phyloP scores from a whole-genome alignment of 2,888 invertebrate species.

The Gisinianus flammeolus region DNA sequence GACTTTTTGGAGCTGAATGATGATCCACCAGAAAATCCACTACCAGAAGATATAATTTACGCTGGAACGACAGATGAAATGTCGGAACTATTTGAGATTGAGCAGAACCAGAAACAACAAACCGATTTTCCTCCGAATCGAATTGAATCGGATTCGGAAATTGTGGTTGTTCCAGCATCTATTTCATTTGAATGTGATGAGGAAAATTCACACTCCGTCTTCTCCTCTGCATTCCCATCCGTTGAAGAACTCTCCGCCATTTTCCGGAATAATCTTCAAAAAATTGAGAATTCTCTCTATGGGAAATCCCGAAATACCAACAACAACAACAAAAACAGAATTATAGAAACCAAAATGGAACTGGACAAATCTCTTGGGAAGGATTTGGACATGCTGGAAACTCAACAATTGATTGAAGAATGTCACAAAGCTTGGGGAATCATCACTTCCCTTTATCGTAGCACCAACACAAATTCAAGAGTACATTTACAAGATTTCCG shows the following conservation, averaged over 20 bases:
- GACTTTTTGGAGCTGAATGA: no score
- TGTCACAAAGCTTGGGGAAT: constrained; percentile 9
- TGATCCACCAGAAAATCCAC: no score
- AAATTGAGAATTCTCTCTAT: neutral
- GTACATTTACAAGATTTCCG: neutral
- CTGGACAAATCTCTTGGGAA: neutral
- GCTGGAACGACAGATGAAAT: no score
- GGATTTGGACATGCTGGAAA: neutral
- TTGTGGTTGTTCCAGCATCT: no score
- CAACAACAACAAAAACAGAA: neutral
- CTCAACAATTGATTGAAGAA: neutral
- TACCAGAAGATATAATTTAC: no score
- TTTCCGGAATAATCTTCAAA: neutral
- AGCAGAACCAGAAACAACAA: no score
- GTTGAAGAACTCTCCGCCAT: neutral
- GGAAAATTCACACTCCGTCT: no score
- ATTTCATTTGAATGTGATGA: no score
- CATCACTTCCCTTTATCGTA: neutral
- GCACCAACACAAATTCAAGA: neutral
- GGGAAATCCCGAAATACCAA: neutral
- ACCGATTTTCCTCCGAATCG: no score
- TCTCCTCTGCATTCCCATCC: neutral
- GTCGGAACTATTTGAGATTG: no score
- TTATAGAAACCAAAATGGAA: neutral
- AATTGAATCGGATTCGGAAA: no score